Evolutionary conservation across 2,797 vertebrate genomes (phyloP).

Genomic region (Muscicapa comitata): DNA sequence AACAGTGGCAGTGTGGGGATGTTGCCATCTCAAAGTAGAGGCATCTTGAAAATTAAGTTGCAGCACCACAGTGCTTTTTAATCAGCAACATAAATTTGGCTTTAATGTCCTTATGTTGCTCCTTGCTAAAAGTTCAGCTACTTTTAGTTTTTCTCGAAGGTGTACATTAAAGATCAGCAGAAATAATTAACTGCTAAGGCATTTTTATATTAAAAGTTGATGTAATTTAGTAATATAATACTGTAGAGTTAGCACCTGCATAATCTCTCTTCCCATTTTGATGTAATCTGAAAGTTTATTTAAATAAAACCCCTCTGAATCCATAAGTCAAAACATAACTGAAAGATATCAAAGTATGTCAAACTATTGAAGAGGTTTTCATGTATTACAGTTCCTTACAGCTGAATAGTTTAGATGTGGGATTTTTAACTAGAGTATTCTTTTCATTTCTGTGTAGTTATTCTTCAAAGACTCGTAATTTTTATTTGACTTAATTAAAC

Average conservation of each 20-base stretch:
- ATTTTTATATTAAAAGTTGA: not conserved
- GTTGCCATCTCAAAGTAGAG: not conserved
- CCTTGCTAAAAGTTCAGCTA: not conserved
- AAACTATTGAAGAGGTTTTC: not conserved
- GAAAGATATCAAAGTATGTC: not conserved
- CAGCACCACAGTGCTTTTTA: not conserved
- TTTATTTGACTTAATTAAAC: not conserved
- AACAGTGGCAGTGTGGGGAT: not conserved
- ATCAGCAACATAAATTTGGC: not conserved
- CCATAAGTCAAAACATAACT: not conserved
- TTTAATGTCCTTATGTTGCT: not conserved
- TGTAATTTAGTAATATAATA: not conserved
- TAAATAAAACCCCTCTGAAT: not conserved
- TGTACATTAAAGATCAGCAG: not conserved
- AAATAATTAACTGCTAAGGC: not conserved
- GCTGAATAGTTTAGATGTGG: not conserved
- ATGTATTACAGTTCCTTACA: not conserved
- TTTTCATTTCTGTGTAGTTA: not conserved
- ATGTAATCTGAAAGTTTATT: constrained; percentile 20
- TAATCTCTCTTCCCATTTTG: constrained; percentile 11
- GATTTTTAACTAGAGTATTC: not conserved
- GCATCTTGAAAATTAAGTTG: not conserved
- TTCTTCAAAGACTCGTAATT: not conserved
- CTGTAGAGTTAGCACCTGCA: not conserved
- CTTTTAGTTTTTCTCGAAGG: not conserved